Base-by-base conservation (phyloP, 2,113 vertebrate species). In the Phaethornis superciliosus region DNA sequence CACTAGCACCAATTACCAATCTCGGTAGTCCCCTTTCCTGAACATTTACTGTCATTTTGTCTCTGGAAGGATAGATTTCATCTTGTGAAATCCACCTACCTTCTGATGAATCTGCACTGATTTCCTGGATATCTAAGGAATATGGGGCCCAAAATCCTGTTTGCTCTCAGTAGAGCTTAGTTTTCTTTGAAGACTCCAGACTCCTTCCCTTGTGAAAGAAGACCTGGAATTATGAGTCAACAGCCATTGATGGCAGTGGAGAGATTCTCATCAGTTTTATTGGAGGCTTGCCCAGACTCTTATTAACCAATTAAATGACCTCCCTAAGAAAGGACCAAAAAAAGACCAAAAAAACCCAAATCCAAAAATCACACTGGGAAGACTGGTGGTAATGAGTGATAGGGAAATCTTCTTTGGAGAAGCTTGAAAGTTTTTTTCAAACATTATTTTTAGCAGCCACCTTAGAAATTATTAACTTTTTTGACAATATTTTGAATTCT, bases 401-500 rank as follows among this genome's bases (percentile, higher is more conserved):
- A 85, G n/a, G 44, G 56, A 94, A 93, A 89, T 85, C 67, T 60
- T 67, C n/a, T 84, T 87, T 60, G 65, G 52, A 81, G 30, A 90
- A 86, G 35, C 64, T 81, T 62, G 22, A 52, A 93, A 85, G 60
- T 40, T 82, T 90, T 87, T 89, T 89, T 80, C 37, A 75, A 85
- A 64, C 2, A 21, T 80, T 94, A 77, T 78, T 91, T 94, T 94
- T 94, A 95, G 56, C 54, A 91, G 35, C 22, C 85, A 56, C 35
- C 40, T 56, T 71, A 86, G 76, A 86, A 93, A 88, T 88, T 94
- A 88, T 47, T 88, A 78, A 67, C 15, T 44, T 80, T 95, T 92
- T 93, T 78, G 24, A 51, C 32, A 68, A 88, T 83, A 90, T 93
- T 95, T 93, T 95, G 60, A 83, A 89, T 95, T 97, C 82, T 83